Base-by-base conservation (phyloP, 2,797 vertebrate species). In the Peromyscus melanophrys region DNA sequence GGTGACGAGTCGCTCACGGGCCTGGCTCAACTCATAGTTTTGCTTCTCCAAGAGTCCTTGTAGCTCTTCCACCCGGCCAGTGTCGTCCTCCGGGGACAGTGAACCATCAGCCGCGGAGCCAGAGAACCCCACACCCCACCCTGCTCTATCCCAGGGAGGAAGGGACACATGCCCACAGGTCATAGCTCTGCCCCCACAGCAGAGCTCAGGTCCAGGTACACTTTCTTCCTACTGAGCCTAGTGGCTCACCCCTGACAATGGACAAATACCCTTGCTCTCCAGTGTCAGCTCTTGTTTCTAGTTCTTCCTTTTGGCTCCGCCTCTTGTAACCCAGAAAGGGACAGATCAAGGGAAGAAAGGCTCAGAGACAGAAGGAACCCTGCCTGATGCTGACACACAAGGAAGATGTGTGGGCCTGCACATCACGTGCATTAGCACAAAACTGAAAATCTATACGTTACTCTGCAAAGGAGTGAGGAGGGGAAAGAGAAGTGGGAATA, bases 31-130 rank as follows among this genome's bases (percentile, higher is more conserved):
- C 96, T 99, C 99, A 67, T 99, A 99, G 96, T 99, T 99, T 98
- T 99, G 99, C 98, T 99, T 99, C 97, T 99, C 99, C 98, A 99
- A 98, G 95, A 99, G 98, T 96, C 99, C 99, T 98, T 99, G 99
- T 65, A 99, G 99, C 98, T 99, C 99, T 90, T 99, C 98, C 67
- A 98, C 98, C 40, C 98, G 99, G 84, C 99, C 98, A 0, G 98
- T 97, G 13, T 99, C 99, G 0, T 99, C 99, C 0, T 99, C 99
- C 1, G 98, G 99, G 69, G 99, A 99, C 88, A 99, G 98, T 0
- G 99, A 99, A 96, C 99, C 99, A 0, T 99, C 99, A 92, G 99
- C 92, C 99, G 98, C 99, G 90, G 81, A 76, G 63, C 85, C 96
- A 57, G 55, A 96, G 67, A 89, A 46, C 1, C 78, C 92, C 57